phyloP scores from a whole-genome alignment of 2,888 invertebrate genomes.

The Tetragonisca angustula region DNA sequence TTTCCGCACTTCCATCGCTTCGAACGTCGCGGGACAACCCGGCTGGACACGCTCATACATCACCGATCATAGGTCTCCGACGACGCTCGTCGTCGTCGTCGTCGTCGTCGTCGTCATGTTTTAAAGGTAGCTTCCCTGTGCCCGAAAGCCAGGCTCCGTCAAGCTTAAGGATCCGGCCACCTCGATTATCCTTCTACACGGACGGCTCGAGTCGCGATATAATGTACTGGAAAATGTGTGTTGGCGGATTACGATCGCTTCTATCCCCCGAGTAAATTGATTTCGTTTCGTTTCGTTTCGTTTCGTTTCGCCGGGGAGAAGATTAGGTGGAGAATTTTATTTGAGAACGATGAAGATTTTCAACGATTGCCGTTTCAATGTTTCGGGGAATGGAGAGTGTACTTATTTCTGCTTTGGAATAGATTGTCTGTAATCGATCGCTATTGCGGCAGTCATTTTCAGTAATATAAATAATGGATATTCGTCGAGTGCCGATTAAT shows the following conservation, averaged over 20 bases:
- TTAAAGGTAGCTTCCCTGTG: neutral
- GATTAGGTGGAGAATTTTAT: neutral
- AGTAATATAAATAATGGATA: too few relatives aligned
- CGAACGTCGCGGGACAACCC: slow-evolving; percentile 47
- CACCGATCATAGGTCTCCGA: neutral
- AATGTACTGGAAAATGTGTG: neutral
- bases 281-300: neutral
- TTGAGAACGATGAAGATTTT: neutral
- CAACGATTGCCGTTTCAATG: neutral
- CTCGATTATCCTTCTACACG: neutral
- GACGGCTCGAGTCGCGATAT: neutral
- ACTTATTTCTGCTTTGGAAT: neutral
- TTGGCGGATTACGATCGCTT: neutral
- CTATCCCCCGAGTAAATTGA: neutral
- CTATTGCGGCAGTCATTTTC: too few relatives aligned
- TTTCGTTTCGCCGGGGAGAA: neutral
- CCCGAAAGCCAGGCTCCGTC: neutral
- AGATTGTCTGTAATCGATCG: neutral
- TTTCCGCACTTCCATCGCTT: slow-evolving; percentile 63
- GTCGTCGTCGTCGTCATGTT: neutral
- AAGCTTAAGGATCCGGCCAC: neutral
- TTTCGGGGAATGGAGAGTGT: neutral
- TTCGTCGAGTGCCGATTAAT: too few relatives aligned
- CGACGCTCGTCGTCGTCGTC: neutral
- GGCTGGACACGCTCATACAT: slow-evolving; percentile 41